Base-by-base conservation (phyloP, 2,113 vertebrate species). In the Mormyrus iriodes region DNA sequence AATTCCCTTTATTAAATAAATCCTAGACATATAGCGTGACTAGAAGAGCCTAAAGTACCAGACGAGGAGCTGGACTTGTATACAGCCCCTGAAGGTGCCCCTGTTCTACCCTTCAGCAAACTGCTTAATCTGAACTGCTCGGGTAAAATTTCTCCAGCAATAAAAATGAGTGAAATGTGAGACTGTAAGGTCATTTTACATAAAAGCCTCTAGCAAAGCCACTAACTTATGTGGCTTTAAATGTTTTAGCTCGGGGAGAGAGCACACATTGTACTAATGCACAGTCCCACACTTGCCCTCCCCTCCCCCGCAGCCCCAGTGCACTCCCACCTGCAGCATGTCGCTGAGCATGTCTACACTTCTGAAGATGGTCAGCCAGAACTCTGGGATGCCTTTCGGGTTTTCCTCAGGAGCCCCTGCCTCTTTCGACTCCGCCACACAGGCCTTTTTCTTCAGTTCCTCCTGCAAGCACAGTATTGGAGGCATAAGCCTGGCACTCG, bases 341-440 rank as follows among this genome's bases (percentile, higher is more conserved):
- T 99, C 98, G 88, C 97, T 97, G 89, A 99, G 95, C 97, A 99
- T 98, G 92, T 99, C 98, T 92, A 99, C 98, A 2, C 97, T 99
- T 93, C 97, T 98, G 92, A 99, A 99, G 93, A 99, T 97, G 84
- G 98, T 98, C 65, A 99, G 97, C 98, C 98, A 99, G 94, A 99
- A 99, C 91, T 98, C 98, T 0, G 98, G 98, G 87, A 99, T 97
- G 92, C 98, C 98, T 94, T 96, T 98, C 48, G 96, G 94, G 90
- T 96, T 96, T 86, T 96, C 94, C 89, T 96, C 96, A 9, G 55
- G 13, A 65, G 86, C 21, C 35, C 94, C 83, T 53, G 95, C 95
- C 24, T 94, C 96, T 94, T 96, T 96, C 83, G 97, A 97, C 85
- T 97, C 96, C 24, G 97, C 96, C 94, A 98, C 93, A 87, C 97